Evolutionary conservation across 1,140 invertebrate species (phyloP).

Genomic region (Aricia agestis): DNA sequence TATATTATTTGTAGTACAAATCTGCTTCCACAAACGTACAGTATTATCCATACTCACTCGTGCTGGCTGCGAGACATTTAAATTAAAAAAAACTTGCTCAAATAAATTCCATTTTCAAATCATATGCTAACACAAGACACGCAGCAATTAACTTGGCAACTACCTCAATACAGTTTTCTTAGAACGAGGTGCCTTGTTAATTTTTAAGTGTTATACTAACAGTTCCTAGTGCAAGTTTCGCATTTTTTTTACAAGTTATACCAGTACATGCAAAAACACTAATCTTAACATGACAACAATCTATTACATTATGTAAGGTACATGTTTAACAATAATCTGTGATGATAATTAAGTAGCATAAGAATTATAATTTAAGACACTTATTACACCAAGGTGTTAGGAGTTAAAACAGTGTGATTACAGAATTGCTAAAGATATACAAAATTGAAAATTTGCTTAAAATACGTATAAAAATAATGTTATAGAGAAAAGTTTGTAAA

Average conservation of each 20-base stretch:
- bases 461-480: not conserved
- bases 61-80: slow-evolving; percentile 2
- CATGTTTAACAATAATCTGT: slow-evolving; percentile 5
- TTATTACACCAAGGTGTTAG: not conserved
- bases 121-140: too few species aligned
- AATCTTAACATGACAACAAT: not conserved
- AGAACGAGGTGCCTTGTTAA: too few species aligned
- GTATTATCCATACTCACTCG: not conserved
- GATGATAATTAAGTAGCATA: slow-evolving; percentile 8
- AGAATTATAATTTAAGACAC: not conserved
- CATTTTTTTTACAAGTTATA: not conserved
- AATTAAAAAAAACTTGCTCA: too few species aligned
- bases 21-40: not conserved
- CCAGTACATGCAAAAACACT: not conserved
- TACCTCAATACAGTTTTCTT: too few species aligned
- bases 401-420: not conserved
- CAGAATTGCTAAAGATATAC: too few species aligned
- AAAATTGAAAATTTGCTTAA: not conserved
- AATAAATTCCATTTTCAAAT: too few species aligned
- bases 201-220: not conserved
- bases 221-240: not conserved
- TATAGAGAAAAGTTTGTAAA: not conserved
- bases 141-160: too few species aligned
- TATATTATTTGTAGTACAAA: slow-evolving; percentile 1
- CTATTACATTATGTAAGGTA: not conserved